Conservation (phyloP, 2,113 vertebrate genomes). For the Amphiprion ocellaris region DNA sequence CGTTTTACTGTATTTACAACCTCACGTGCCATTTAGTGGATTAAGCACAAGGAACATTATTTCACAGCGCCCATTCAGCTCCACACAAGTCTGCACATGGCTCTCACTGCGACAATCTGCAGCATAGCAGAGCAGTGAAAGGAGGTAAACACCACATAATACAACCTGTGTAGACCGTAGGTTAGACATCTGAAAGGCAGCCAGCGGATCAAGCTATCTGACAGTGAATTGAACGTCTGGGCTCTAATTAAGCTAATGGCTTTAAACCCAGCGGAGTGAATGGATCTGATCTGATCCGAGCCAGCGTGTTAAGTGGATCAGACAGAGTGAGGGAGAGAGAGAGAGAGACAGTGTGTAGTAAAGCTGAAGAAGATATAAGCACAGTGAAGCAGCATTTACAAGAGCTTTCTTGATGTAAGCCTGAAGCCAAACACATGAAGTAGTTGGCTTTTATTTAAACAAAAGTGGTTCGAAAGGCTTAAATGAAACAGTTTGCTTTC, state of each 20-base stretch:
- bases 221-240: slow-evolving; percentile 65
- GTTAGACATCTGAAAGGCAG: slow-evolving; percentile 51
- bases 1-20: slow-evolving; percentile 9
- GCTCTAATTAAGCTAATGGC: slow-evolving; percentile 79
- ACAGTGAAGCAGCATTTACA: slow-evolving; percentile 19
- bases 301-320: slow-evolving; percentile 64
- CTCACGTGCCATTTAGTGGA: neutral
- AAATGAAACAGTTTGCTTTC: slow-evolving; percentile 1
- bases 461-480: neutral
- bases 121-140: neutral
- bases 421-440: neutral
- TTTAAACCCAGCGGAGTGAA: slow-evolving; percentile 65
- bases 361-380: slow-evolving; percentile 18
- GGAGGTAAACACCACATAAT: slow-evolving; percentile 1
- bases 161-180: slow-evolving; percentile 18
- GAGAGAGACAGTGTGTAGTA: slow-evolving; percentile 14
- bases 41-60: neutral
- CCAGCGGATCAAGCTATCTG: slow-evolving; percentile 59
- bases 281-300: slow-evolving; percentile 64
- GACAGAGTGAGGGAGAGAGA: slow-evolving; percentile 14
- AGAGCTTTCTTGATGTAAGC: neutral
- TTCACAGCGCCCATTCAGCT: slow-evolving; percentile 7
- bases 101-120: slow-evolving; percentile 1
- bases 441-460: slow-evolving; percentile 7
- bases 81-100: neutral